Percentiles rank a stretch among this genome's conserved stretches.
Conservation (phyloP, 1,140 invertebrate genomes). For the Drosophila miranda region DNA sequence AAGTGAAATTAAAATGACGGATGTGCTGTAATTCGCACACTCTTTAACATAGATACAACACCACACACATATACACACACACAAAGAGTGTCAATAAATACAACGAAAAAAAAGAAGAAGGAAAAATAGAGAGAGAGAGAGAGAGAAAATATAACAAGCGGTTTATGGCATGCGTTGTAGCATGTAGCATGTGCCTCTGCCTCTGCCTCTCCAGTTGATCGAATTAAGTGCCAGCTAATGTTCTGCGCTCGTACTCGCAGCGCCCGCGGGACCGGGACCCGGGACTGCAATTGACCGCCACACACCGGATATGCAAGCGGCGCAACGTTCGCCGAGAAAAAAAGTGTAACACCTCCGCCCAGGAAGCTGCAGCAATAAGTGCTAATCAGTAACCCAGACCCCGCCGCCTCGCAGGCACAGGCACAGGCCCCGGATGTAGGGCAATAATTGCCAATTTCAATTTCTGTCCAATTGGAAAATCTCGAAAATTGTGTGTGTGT, state of each 20-base stretch:
- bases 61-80: conserved; percentile 19
- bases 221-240: conserved; percentile 66
- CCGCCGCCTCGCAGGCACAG: no score
- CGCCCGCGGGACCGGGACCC: conserved; percentile 66
- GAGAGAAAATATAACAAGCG: conserved; percentile 17
- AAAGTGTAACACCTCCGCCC: conserved; percentile 70
- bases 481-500: conserved; percentile 6
- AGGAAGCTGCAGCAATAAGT: conserved; percentile 72
- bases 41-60: conserved; percentile 34
- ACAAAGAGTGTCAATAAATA: conserved; percentile 58
- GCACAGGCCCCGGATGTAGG: conserved; percentile 59
- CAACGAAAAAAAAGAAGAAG: conserved; percentile 39
- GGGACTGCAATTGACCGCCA: conserved; percentile 56
- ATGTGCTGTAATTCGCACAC: conserved; percentile 79
- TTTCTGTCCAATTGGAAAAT: conserved; percentile 33
- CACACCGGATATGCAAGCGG: conserved; percentile 71
- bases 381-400: conserved; percentile 77
- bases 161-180: no score
- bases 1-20: conserved; percentile 80
- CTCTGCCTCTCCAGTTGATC: conserved; percentile 63
- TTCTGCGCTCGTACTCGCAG: conserved; percentile 49
- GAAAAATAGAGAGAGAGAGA: conserved; percentile 42
- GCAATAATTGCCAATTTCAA: conserved; percentile 52
- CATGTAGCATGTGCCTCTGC: conserved; percentile 52
- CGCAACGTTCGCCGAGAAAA: conserved; percentile 8